Percentiles rank a stretch among this genome's conserved stretches.
phyloP scores from a whole-genome alignment of 2,888 invertebrate species.

The Macrosoma leucophasiata region DNA sequence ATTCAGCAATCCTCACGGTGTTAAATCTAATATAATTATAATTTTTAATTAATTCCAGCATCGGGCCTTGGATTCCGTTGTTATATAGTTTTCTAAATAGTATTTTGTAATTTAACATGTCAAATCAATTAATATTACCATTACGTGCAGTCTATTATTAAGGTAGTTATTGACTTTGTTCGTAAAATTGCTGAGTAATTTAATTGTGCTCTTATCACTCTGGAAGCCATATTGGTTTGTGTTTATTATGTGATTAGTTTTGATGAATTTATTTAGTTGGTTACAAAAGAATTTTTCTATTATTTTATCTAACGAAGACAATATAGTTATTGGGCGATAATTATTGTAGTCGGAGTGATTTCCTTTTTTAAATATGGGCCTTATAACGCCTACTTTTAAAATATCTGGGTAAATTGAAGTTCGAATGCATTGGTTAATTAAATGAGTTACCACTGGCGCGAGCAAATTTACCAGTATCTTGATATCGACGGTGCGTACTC shows the following conservation, averaged over 20 bases:
- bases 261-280: slow-evolving; percentile 4
- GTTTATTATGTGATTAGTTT: slow-evolving; percentile 5
- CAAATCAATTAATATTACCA: slow-evolving; percentile 1
- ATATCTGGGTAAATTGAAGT: slow-evolving; percentile 5
- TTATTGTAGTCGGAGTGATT: slow-evolving; percentile 1
- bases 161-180: slow-evolving; percentile 6
- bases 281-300: slow-evolving; percentile 8
- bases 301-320: slow-evolving; percentile 10
- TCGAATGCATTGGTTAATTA: slow-evolving; percentile 6
- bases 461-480: not conserved
- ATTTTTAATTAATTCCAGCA: not conserved
- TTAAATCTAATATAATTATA: not conserved
- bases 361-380: slow-evolving; percentile 10
- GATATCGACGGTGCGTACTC: slow-evolving; percentile 5
- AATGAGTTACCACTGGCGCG: slow-evolving; percentile 2
- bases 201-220: slow-evolving; percentile 1
- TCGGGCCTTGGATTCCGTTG: no score
- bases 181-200: slow-evolving; percentile 8
- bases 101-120: no score
- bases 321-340: slow-evolving; percentile 11
- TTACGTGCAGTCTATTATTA: not conserved
- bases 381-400: slow-evolving; percentile 6
- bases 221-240: slow-evolving; percentile 11
- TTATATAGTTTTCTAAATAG: no score
- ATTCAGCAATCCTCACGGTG: not conserved